A percentile compares a stretch with the other conserved stretches of the same genome.
Evolutionary conservation across 2,888 invertebrate genomes (phyloP).

Genomic region (Biston stratarius): DNA sequence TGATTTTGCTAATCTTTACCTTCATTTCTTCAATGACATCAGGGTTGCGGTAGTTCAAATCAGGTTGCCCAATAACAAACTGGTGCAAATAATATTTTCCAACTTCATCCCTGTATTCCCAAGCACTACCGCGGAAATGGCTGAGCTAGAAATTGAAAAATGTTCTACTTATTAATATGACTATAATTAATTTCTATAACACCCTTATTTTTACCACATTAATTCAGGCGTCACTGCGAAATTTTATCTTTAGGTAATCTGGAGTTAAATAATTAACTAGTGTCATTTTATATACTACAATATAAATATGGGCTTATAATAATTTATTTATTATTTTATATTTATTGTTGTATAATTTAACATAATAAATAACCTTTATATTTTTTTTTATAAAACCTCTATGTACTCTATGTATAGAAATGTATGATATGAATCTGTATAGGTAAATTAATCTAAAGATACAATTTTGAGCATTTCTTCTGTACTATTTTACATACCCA

Average conservation of each 20-base stretch:
- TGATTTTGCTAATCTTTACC: conserved; percentile 48
- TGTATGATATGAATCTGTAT: neutral
- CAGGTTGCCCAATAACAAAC: conserved; percentile 90
- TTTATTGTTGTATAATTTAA: no score
- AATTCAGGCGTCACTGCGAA: no score
- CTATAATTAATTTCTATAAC: neutral
- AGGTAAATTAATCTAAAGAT: neutral
- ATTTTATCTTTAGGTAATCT: no score
- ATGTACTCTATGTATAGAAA: no score
- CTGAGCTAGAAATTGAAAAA: conserved; percentile 63
- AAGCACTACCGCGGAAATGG: conserved; percentile 89
- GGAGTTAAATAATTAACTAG: no score
- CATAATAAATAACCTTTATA: no score
- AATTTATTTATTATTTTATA: no score
- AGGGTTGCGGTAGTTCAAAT: conserved; percentile 90
- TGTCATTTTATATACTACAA: no score
- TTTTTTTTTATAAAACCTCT: no score
- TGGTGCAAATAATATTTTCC: conserved; percentile 91
- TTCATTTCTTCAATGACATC: conserved; percentile 88
- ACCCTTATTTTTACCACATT: neutral
- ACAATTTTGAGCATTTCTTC: conserved; percentile 3
- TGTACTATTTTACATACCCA: conserved; percentile 83
- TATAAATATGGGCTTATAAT: no score
- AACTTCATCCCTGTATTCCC: conserved; percentile 89
- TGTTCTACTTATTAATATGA: no score